Evolutionary conservation across 2,888 invertebrate species (phyloP).

Genomic region (Drosophila conformis): DNA sequence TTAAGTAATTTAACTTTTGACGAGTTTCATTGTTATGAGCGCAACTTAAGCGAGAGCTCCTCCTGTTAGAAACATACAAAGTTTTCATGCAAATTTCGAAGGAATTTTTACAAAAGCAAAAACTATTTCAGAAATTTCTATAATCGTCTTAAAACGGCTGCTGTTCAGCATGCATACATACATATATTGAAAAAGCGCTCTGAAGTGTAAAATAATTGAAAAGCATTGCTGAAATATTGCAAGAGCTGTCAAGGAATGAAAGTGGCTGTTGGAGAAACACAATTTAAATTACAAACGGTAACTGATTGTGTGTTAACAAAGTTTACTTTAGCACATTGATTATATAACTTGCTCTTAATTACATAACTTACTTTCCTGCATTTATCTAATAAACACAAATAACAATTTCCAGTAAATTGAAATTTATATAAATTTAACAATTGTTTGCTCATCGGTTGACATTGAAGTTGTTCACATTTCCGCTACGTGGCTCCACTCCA

Average conservation of each 20-base stretch:
- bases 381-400: not conserved
- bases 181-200: constrained; percentile 24
- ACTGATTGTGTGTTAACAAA: not conserved
- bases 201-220: constrained; percentile 40
- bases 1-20: constrained; percentile 73
- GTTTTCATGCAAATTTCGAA: constrained; percentile 50
- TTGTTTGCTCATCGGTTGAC: no score
- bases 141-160: constrained; percentile 37
- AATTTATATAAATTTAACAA: not conserved
- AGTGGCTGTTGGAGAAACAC: not conserved
- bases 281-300: not conserved
- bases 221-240: constrained; percentile 16
- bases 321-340: not conserved
- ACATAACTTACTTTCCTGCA: no score
- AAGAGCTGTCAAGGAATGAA: not conserved
- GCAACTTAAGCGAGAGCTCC: constrained; percentile 8
- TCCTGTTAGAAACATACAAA: constrained; percentile 39
- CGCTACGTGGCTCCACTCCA: not conserved
- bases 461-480: constrained; percentile 2
- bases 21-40: constrained; percentile 55
- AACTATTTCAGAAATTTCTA: constrained; percentile 8
- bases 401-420: not conserved
- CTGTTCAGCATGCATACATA: constrained; percentile 16
- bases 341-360: not conserved
- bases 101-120: constrained; percentile 4